Percentiles rank a stretch among this genome's conserved stretches.
These are phyloP conservation scores for Isurus oxyrinchus DNA, from an alignment of 2,113 vertebrate genomes.

Conservation along the genomic window DNA sequence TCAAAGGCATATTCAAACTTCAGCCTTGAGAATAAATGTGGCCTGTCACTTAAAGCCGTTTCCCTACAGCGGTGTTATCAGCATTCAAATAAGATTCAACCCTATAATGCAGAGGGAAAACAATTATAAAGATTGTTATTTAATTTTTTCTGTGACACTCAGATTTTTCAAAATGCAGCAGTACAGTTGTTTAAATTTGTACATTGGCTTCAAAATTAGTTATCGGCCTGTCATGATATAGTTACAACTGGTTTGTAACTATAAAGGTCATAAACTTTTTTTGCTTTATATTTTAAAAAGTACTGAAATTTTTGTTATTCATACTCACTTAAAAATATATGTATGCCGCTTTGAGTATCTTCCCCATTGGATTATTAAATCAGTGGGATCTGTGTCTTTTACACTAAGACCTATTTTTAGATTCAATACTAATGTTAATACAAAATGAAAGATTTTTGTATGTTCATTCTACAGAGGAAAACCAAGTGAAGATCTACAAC, in stretches of 20 bases:
- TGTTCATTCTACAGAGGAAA: conserved; percentile 39
- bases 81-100: conserved; percentile 8
- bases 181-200: not conserved
- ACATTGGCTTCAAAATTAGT: not conserved
- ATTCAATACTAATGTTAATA: conserved; percentile 41
- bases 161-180: not conserved
- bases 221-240: not conserved
- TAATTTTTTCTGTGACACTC: not conserved
- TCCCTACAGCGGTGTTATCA: not conserved
- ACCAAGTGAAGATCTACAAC: too few species aligned
- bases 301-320: not conserved
- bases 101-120: not conserved
- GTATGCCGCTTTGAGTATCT: not conserved
- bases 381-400: not conserved
- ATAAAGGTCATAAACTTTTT: not conserved
- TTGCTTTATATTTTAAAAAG: not conserved
- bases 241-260: not conserved
- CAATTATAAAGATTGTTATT: not conserved
- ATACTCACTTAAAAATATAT: not conserved
- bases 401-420: conserved; percentile 41
- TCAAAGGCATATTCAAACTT: not conserved
- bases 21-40: not conserved
- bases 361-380: conserved; percentile 16
- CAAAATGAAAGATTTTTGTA: conserved; percentile 42
- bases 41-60: not conserved